These are phyloP conservation scores for Lutra lutra DNA, from an alignment of 2,797 vertebrate genomes.

Conservation along the genomic window DNA sequence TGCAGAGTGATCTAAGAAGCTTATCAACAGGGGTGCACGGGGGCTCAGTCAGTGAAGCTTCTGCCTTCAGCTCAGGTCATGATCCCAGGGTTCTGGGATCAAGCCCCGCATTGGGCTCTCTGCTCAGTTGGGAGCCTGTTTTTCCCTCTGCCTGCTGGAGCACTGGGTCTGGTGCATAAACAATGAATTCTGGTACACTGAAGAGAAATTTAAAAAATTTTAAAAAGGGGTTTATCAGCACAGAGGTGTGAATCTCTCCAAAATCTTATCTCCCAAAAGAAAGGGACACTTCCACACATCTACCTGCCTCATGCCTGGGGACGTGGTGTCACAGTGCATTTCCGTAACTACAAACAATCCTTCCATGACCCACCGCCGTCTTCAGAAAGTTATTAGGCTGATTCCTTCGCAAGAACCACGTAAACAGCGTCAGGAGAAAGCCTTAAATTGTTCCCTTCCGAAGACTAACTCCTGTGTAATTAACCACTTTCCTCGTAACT, in stretches of 20 bases:
- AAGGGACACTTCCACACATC: conserved; percentile 46
- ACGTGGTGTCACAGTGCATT: conserved; percentile 43
- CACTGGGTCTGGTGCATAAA: too few relatives aligned
- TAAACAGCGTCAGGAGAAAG: conserved; percentile 28
- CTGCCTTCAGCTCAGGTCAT: background rate
- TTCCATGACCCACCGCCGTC: conserved; percentile 45
- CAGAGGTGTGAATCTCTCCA: background rate
- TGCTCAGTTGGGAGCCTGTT: too few relatives aligned
- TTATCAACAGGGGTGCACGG: background rate
- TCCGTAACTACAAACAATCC: conserved; percentile 68
- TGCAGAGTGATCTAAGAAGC: background rate
- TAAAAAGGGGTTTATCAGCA: too few relatives aligned
- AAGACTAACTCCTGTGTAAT: background rate
- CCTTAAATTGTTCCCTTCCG: background rate
- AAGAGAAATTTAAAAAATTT: too few relatives aligned
- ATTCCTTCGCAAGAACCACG: conserved; percentile 45
- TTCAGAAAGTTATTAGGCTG: conserved; percentile 64
- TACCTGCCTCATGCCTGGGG: background rate
- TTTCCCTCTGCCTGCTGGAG: background rate
- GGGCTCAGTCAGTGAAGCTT: background rate
- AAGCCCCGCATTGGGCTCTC: fast-evolving
- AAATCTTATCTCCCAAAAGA: background rate
- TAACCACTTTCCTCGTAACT: background rate
- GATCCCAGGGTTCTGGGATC: background rate
- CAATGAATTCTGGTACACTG: too few relatives aligned